Conservation (phyloP, 1,140 invertebrate genomes). For the Philopotamus ludificatus region DNA sequence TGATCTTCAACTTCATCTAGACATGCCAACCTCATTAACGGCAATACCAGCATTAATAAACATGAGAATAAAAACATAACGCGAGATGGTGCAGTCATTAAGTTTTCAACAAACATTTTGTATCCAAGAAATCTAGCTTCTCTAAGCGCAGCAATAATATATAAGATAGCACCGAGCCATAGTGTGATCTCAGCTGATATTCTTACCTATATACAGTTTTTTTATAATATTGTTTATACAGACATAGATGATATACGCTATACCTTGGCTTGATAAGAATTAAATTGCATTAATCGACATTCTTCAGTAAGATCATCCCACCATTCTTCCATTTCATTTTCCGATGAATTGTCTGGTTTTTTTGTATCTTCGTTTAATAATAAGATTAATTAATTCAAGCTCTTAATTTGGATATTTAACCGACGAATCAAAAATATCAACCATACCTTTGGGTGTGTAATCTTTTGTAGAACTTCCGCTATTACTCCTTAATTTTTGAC, state of each 20-base stretch:
- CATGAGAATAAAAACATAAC: conserved; percentile 94
- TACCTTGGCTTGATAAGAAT: conserved; percentile 58
- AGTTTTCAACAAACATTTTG: conserved; percentile 89
- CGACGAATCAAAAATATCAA: conserved; percentile 1
- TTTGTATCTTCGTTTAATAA: conserved; percentile 19
- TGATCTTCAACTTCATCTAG: conserved; percentile 84
- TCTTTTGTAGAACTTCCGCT: conserved; percentile 36
- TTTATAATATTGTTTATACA: not conserved
- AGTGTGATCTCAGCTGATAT: conserved; percentile 69
- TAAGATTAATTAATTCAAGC: not conserved
- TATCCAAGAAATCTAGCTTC: conserved; percentile 82
- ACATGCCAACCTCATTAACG: conserved; percentile 81
- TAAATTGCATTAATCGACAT: conserved; percentile 67
- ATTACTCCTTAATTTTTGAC: conserved; percentile 38
- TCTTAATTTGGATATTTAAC: too few relatives aligned
- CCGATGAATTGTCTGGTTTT: conserved; percentile 43
- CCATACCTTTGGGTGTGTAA: conserved; percentile 36
- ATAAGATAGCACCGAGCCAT: conserved; percentile 74
- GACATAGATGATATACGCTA: not conserved
- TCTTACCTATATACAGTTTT: conserved; percentile 54
- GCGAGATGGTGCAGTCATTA: conserved; percentile 67
- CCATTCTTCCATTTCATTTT: conserved; percentile 61
- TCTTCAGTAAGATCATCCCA: conserved; percentile 70
- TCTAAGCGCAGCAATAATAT: conserved; percentile 75
- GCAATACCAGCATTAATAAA: conserved; percentile 79